Evolutionary conservation across 1,140 invertebrate species (phyloP).

Genomic region (Oncopeltus fasciatus): DNA sequence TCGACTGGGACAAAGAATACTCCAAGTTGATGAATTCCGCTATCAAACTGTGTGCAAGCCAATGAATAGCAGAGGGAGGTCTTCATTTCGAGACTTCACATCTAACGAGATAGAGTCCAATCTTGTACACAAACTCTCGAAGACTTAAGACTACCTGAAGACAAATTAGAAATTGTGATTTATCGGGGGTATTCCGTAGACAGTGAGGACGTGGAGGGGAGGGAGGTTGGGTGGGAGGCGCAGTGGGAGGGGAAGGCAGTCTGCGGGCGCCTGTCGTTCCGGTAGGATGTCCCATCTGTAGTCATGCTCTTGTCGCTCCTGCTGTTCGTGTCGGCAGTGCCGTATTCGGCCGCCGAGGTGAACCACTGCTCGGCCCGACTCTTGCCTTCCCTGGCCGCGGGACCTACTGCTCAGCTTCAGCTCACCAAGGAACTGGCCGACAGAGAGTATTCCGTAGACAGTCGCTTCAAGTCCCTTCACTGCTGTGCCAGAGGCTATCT

Average conservation of each 20-base stretch:
- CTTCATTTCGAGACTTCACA: too few relatives aligned
- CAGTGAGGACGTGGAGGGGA: not conserved
- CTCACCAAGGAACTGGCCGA: constrained; percentile 53
- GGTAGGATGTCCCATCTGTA: not conserved
- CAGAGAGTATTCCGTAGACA: constrained; percentile 47
- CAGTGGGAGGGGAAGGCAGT: not conserved
- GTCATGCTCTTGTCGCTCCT: not conserved
- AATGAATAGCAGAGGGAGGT: too few relatives aligned
- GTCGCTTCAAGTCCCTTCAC: constrained; percentile 55
- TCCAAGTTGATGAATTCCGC: too few relatives aligned
- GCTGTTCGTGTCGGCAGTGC: not conserved
- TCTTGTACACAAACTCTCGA: too few relatives aligned
- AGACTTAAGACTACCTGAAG: too few relatives aligned
- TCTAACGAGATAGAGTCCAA: too few relatives aligned
- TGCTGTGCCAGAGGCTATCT: constrained; percentile 57
- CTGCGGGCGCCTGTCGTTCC: not conserved
- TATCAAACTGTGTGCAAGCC: too few relatives aligned
- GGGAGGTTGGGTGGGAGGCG: not conserved
- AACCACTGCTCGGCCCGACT: constrained; percentile 8
- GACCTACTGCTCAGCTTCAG: constrained; percentile 7
- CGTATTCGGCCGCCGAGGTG: not conserved
- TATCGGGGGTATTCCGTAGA: not conserved
- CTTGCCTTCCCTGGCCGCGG: not conserved
- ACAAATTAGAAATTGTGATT: too few relatives aligned
- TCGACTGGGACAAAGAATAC: too few relatives aligned